Evolutionary conservation across 64 coral and sea anemone species (phyloP).

Genomic region (Montipora sp.): DNA sequence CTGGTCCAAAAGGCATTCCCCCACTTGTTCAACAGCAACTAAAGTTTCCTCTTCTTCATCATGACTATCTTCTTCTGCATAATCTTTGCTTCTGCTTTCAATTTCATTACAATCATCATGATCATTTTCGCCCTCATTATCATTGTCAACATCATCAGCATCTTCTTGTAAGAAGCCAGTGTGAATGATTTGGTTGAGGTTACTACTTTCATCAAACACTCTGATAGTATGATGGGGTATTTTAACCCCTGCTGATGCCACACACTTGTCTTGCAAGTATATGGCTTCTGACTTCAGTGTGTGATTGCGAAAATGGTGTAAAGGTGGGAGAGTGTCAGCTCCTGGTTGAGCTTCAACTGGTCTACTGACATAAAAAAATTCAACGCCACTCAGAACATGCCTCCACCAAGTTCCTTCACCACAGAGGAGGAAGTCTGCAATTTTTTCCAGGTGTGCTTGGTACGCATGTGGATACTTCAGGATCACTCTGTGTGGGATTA

Average conservation of each 20-base stretch:
- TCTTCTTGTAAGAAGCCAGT: constrained; percentile 52
- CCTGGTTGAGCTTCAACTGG: constrained; percentile 2
- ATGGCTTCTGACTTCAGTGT: constrained; percentile 24
- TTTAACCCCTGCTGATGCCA: neutral
- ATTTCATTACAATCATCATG: too few relatives aligned
- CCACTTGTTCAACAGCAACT: too few relatives aligned
- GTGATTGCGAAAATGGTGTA: constrained; percentile 55
- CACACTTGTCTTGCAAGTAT: neutral
- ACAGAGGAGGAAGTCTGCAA: too few relatives aligned
- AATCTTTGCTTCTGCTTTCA: neutral
- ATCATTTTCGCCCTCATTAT: neutral
- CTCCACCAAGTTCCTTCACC: too few relatives aligned
- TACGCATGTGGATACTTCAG: neutral
- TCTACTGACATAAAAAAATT: constrained; percentile 28
- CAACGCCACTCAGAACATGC: constrained; percentile 23
- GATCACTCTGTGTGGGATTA: constrained; percentile 18
- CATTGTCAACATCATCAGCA: neutral
- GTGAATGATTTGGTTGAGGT: neutral
- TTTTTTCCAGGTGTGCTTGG: too few relatives aligned
- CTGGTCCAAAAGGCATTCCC: neutral
- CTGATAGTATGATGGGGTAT: constrained; percentile 32
- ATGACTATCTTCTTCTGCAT: too few relatives aligned
- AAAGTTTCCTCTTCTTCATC: too few relatives aligned
- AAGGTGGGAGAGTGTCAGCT: constrained; percentile 21
- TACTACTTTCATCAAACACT: constrained; percentile 33